phyloP scores from a whole-genome alignment of 1,140 invertebrate genomes.

The Lepidurus packardi region DNA sequence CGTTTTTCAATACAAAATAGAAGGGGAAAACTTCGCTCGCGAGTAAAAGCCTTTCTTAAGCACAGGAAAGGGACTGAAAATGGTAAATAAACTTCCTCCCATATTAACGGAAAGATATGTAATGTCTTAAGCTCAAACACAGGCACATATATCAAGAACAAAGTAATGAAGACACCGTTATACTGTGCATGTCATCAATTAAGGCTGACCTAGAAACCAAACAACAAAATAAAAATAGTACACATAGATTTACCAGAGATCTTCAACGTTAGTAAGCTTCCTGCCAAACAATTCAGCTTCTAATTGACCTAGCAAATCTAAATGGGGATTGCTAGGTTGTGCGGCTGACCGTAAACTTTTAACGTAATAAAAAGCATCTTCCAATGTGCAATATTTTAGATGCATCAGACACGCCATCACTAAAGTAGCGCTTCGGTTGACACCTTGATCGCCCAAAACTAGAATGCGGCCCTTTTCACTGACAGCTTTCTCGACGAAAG shows the following conservation, averaged over 20 bases:
- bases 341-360: slow-evolving; percentile 41
- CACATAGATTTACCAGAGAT: slow-evolving; percentile 36
- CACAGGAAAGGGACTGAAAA: not conserved
- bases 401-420: slow-evolving; percentile 42
- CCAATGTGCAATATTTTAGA: slow-evolving; percentile 40
- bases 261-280: slow-evolving; percentile 40
- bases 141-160: not conserved
- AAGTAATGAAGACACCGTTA: not conserved
- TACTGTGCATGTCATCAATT: not conserved
- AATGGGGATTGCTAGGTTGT: slow-evolving; percentile 38
- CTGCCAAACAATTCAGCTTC: slow-evolving; percentile 42
- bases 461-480: slow-evolving; percentile 39
- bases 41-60: not conserved
- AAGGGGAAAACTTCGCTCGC: not conserved
- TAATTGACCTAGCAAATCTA: slow-evolving; percentile 39
- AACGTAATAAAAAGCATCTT: slow-evolving; percentile 43
- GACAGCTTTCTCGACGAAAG: slow-evolving; percentile 38
- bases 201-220: not conserved
- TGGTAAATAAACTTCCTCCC: slow-evolving; percentile 1
- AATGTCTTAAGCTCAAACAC: not conserved
- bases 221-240: not conserved
- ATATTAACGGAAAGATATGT: not conserved
- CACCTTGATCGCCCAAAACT: slow-evolving; percentile 42
- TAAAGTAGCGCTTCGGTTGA: slow-evolving; percentile 41
- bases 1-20: not conserved